Percentiles rank a stretch among this genome's conserved stretches.
Evolutionary conservation across 2,113 vertebrate genomes (phyloP).

Genomic region (Ursus arctos): DNA sequence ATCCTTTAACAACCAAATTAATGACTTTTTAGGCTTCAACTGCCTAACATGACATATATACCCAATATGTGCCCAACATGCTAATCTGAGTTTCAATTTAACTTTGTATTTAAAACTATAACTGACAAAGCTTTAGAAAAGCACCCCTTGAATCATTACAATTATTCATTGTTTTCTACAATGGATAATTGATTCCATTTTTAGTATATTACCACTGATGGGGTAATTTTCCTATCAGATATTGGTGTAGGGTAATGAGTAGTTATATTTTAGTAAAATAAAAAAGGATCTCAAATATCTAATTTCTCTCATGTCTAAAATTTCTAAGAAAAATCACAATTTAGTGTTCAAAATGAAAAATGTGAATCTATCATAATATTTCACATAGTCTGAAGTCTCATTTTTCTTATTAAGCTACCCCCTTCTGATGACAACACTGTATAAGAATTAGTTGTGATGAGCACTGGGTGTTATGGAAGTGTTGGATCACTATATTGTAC

Average conservation of each 20-base stretch:
- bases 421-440: not conserved
- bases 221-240: constrained; percentile 73
- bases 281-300: constrained; percentile 47
- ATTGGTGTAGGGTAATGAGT: constrained; percentile 44
- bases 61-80: not conserved
- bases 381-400: not conserved
- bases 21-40: not conserved
- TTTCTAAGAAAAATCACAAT: constrained; percentile 12
- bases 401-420: not conserved
- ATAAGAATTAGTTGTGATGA: not conserved
- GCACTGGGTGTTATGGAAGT: not conserved
- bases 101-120: constrained; percentile 42
- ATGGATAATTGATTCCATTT: constrained; percentile 71
- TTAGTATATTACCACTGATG: constrained; percentile 66
- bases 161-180: constrained; percentile 70
- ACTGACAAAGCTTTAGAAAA: constrained; percentile 71
- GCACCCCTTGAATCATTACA: constrained; percentile 50
- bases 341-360: constrained; percentile 58
- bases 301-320: constrained; percentile 44
- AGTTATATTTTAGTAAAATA: constrained; percentile 59
- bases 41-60: not conserved
- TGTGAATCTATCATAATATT: constrained; percentile 74
- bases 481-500: not conserved
- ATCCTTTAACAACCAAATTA: not conserved
- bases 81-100: constrained; percentile 63